These are phyloP conservation scores for Catotricha subobsoleta DNA, from an alignment of 2,888 invertebrate species.

Conservation along the genomic window DNA sequence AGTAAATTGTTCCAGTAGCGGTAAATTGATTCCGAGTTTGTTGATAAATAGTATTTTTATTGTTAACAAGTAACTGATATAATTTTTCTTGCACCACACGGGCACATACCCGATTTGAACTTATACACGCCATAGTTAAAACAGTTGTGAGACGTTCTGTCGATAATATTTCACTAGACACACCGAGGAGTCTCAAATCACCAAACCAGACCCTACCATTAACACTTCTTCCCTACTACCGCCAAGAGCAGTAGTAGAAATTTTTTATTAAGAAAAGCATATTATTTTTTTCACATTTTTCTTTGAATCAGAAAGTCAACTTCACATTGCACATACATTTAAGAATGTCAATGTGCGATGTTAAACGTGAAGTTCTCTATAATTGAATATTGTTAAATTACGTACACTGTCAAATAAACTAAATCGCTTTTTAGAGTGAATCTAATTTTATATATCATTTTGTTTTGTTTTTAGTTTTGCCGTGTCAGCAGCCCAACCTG, in stretches of 20 bases:
- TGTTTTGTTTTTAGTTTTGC: too few species aligned
- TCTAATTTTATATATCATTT: too few species aligned
- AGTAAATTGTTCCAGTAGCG: constrained; percentile 4
- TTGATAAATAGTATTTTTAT: constrained; percentile 24
- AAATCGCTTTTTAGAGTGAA: too few species aligned
- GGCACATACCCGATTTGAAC: constrained; percentile 65
- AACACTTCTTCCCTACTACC: constrained; percentile 4
- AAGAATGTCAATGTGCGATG: too few species aligned
- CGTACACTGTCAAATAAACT: too few species aligned
- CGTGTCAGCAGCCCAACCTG: too few species aligned
- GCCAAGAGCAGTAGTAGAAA: constrained; percentile 14
- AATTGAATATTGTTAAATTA: too few species aligned
- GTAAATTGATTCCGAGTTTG: constrained; percentile 5
- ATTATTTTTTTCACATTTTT: too few species aligned
- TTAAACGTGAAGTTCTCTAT: too few species aligned
- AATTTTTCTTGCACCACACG: constrained; percentile 59
- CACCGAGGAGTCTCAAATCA: constrained; percentile 9
- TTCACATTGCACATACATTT: too few species aligned
- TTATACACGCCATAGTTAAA: constrained; percentile 68
- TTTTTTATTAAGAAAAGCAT: constrained; percentile 6
- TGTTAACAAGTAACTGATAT: constrained; percentile 59
- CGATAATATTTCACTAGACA: constrained; percentile 17
- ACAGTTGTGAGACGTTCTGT: constrained; percentile 41
- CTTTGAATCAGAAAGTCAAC: too few species aligned
- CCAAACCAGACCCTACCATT: constrained; percentile 15